Evolutionary conservation across 2,888 invertebrate species (phyloP).

Genomic region (Troilus luridus): DNA sequence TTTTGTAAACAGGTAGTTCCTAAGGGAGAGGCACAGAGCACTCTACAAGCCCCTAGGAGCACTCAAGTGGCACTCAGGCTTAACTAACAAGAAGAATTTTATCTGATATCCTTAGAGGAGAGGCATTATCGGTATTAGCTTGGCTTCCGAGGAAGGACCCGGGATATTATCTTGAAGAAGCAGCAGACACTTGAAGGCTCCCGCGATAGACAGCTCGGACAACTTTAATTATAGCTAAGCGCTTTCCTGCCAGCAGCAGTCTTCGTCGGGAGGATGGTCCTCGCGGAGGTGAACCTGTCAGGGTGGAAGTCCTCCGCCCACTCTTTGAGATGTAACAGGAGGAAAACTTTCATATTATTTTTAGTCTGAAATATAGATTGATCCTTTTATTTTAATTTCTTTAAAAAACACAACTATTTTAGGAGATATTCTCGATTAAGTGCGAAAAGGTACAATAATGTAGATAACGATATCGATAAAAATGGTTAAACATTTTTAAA

Average conservation of each 20-base stretch:
- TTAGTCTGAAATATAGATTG: neutral
- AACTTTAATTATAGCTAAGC: slow-evolving; percentile 31
- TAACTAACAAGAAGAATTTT: slow-evolving; percentile 2
- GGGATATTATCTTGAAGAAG: neutral
- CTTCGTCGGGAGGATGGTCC: neutral
- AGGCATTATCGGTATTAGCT: neutral
- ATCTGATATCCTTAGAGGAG: neutral
- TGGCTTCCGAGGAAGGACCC: neutral
- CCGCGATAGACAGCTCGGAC: slow-evolving; percentile 3
- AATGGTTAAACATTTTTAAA: too few species aligned
- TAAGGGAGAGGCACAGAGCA: neutral
- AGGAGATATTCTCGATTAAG: too few species aligned
- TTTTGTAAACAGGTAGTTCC: neutral
- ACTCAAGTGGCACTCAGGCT: neutral
- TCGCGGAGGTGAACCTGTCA: neutral
- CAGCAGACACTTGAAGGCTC: neutral
- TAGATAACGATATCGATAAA: too few species aligned
- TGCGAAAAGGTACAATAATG: too few species aligned
- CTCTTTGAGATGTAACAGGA: neutral
- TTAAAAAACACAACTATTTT: too few species aligned
- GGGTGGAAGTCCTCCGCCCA: neutral
- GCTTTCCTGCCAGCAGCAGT: neutral
- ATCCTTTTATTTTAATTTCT: neutral
- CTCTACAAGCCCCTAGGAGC: neutral
- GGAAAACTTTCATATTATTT: neutral